Base-by-base conservation (phyloP, 2,797 vertebrate species). In the Characodon lateralis region DNA sequence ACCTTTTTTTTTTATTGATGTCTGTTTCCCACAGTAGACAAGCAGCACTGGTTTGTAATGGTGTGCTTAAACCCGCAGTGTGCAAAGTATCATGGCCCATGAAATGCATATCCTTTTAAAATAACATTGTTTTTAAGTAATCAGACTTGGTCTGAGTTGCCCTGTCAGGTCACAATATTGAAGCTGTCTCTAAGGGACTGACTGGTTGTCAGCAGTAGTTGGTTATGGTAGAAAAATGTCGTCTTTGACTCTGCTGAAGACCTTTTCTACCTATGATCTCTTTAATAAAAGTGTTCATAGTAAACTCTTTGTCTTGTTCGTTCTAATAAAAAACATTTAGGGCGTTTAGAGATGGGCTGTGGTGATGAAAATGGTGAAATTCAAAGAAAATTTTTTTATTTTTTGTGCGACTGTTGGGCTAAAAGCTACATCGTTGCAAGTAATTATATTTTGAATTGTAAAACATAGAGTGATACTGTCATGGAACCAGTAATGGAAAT, bases 271-370 rank as follows among this genome's bases (percentile, higher is more conserved):
- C 88, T 90, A 89, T 93, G 82, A 94, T 92, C 93, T 86, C 94
- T 95, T 95, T 94, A 94, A 96, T 95, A 95, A 95, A 95, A 92
- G 89, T 94, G 88, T 94, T 92, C 80, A 89, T 92, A 93, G 88
- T 78, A 84, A 90, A 79, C 28, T 3, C 10, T 0, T 14, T 66
- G 77, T 76, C 35, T 73, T 63, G 31, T 72, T 68, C 51, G 66
- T 89, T 31, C 76, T 92, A 7, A 81, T 91, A 86, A 53, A 2
- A 43, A 24, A 51, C 69, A 69, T 26, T 46, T 10, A 8, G 39
- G n/a, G 5, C 39, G 7, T 41, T 5, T 41, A 18, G 22, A 46
- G 22, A 43, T n/a, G 24, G 22, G 56, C 2, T 26, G 24, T 51
- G 50, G 6, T 51, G n/a, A 58, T 9, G 12, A 58, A 56, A 24